Percentiles rank a stretch among this genome's conserved stretches.
Conservation (phyloP, 2,113 vertebrate species). For the Ciconia stormi region DNA sequence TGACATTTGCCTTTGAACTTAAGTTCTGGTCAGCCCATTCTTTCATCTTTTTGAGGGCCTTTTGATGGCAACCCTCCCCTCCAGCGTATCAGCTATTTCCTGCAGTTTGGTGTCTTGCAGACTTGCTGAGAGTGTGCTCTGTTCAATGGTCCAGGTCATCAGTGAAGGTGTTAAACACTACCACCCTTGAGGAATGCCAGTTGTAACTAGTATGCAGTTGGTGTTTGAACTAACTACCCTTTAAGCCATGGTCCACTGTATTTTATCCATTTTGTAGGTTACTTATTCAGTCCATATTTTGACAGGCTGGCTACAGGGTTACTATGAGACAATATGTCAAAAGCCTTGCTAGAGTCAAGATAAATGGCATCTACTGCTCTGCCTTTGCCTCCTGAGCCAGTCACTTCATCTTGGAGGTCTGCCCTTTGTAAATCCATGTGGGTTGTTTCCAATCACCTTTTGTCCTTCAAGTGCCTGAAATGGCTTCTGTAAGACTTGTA, state of each 20-base stretch:
- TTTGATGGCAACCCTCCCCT: neutral
- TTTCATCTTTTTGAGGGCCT: neutral
- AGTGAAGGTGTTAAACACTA: neutral
- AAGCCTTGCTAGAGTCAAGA: neutral
- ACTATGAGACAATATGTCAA: neutral
- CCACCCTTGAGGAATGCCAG: neutral
- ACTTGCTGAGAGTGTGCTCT: neutral
- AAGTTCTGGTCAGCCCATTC: neutral
- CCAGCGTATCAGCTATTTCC: neutral
- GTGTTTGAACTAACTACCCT: neutral
- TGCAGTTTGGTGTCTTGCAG: neutral
- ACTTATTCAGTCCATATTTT: neutral
- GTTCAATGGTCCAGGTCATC: neutral
- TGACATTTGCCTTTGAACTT: neutral
- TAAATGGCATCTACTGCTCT: neutral
- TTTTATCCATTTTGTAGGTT: neutral
- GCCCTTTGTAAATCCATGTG: rapidly evolving
- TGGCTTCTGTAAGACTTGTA: neutral
- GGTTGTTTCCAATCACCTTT: neutral
- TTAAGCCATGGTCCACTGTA: neutral
- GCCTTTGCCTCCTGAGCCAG: neutral
- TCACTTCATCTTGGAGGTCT: neutral
- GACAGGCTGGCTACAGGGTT: neutral
- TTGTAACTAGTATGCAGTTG: neutral
- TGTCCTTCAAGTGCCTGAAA: neutral